Base-by-base conservation (phyloP, 1,140 invertebrate species). In the Cardiocondyla obscurior region DNA sequence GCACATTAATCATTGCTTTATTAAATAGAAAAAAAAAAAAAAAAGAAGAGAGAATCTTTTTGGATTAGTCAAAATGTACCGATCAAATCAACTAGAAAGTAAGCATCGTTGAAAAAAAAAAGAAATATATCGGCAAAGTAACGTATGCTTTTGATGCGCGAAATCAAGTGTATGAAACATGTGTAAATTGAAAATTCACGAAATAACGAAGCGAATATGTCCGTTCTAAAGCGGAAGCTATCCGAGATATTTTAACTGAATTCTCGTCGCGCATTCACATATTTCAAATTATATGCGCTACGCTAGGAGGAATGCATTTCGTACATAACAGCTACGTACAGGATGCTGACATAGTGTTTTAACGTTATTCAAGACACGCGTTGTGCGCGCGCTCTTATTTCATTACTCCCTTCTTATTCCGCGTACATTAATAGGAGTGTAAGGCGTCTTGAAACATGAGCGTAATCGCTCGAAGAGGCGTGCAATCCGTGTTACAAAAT, bases 181-280 rank as follows among this genome's bases (percentile, higher is more conserved):
- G 57, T 51, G 46, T 53, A 79, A 67, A 79, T 79, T 69, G 74
- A 79, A 79, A 79, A 79, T 79, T 79, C 74, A 69, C 55, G 51
- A 69, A 69, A 79, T 79, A 53, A 79, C 33, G 46, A 46, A 39
- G 19, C 33, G 46, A 33, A 67, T 39, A 33, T 53, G 62, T 67
- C 25, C 46, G 46, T 55, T 69, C 60, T 67, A 67, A 79, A 53
- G 74, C 74, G 62, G 7, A 51, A 39, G 62, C 19, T 67, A 79
- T 67, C 49, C 74, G 22, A 39, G 62, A 69, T 39, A 69, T 77
- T 69, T 79, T 69, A 67, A 67, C 62, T 28, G 30, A 67, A 79
- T 79, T 79, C 25, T 79, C 74, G 46, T 64, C 46, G 46, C n/a
- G 10, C 57, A 58, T 79, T 39, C 46, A 39, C 62, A 69, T 42